These are phyloP conservation scores for mouse (Mus musculus) DNA, from an alignment of 2,113 vertebrate genomes.

Conservation along the genomic window GRCm39 chr8:97314001-97314500, in stretches of 20 bases:
- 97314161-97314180: background rate
- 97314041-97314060: background rate
- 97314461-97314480: background rate
- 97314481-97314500: background rate
- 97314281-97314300: background rate
- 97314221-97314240: background rate
- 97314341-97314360: background rate
- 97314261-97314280: background rate
- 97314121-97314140: background rate
- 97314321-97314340: background rate
- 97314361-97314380: background rate
- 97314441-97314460: background rate
- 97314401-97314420: background rate
- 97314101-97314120: background rate
- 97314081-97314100: background rate
- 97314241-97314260: background rate
- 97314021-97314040: background rate
- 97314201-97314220: background rate
- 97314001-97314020: background rate
- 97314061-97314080: background rate
- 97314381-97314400: background rate
- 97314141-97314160: background rate
- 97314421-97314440: background rate
- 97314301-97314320: background rate
- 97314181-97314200: background rate